Conservation (phyloP, 2,888 invertebrate species). For the Lottia scabra region DNA sequence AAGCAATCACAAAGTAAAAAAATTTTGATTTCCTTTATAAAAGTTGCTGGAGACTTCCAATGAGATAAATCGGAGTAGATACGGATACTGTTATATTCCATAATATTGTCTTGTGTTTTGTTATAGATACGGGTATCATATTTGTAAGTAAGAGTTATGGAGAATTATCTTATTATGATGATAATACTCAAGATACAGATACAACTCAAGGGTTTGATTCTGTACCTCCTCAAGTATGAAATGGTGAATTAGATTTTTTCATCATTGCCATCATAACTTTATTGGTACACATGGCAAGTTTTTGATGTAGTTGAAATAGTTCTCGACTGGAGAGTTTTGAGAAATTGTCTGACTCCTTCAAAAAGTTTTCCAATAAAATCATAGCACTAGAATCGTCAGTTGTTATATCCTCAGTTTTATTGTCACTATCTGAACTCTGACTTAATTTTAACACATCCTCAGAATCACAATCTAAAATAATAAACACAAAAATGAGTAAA, state of each 20-base stretch:
- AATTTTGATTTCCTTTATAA: too few species aligned
- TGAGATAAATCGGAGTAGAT: too few species aligned
- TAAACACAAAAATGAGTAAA: background rate
- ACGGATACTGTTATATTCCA: too few species aligned
- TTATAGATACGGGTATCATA: too few species aligned
- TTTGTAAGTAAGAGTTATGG: too few species aligned
- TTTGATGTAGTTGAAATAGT: constrained; percentile 36
- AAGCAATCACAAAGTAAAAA: too few species aligned
- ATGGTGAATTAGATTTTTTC: constrained; percentile 24
- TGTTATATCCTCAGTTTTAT: background rate
- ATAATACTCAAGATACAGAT: too few species aligned
- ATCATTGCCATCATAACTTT: constrained; percentile 36
- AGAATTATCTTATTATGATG: too few species aligned
- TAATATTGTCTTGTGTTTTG: too few species aligned
- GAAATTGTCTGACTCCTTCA: background rate
- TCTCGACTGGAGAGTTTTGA: constrained; percentile 18
- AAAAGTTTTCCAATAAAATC: background rate
- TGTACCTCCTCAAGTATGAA: constrained; percentile 1
- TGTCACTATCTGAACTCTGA: constrained; percentile 5
- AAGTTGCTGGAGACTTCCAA: too few species aligned
- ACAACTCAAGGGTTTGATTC: too few species aligned
- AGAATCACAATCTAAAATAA: constrained; percentile 1
- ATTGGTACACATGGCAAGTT: constrained; percentile 28
- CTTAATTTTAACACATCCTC: background rate
- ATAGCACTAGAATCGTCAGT: background rate